Percentiles rank a stretch among this genome's conserved stretches.
Evolutionary conservation across 2,888 invertebrate genomes (phyloP).

Genomic region (Abrostola triplasia): DNA sequence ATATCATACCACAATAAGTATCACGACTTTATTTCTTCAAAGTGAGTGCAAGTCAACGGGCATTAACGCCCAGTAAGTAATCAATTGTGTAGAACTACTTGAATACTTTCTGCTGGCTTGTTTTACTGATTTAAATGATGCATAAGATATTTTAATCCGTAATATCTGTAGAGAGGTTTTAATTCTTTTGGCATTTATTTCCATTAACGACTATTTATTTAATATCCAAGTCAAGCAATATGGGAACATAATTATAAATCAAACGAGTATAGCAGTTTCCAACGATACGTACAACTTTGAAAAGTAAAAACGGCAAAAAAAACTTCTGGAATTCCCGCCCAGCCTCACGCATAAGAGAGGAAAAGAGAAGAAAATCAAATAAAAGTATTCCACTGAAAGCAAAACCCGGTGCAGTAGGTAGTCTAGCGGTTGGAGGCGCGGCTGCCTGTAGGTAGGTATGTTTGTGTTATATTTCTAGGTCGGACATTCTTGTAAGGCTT

Average conservation of each 20-base stretch:
- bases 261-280: constrained; percentile 27
- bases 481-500: too few relatives aligned
- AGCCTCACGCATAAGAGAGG: constrained; percentile 37
- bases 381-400: constrained; percentile 46
- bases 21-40: constrained; percentile 19
- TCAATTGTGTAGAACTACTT: constrained; percentile 45
- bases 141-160: constrained; percentile 54
- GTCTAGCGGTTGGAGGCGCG: background rate
- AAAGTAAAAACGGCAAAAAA: constrained; percentile 20
- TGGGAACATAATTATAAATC: constrained; percentile 24
- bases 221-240: constrained; percentile 1
- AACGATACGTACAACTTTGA: constrained; percentile 40
- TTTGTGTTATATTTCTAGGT: too few relatives aligned
- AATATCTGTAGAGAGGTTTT: constrained; percentile 37
- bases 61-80: constrained; percentile 33
- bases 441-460: background rate
- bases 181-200: background rate
- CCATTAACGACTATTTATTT: background rate
- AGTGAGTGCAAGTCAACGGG: constrained; percentile 30
- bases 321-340: constrained; percentile 34
- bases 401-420: constrained; percentile 18
- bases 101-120: constrained; percentile 18
- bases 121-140: constrained; percentile 43
- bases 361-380: constrained; percentile 36
- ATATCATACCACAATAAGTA: constrained; percentile 27